Percentiles rank a stretch among this genome's conserved stretches.
Evolutionary conservation across 2,797 vertebrate species (phyloP).

Genomic region (Pipistrellus kuhlii): DNA sequence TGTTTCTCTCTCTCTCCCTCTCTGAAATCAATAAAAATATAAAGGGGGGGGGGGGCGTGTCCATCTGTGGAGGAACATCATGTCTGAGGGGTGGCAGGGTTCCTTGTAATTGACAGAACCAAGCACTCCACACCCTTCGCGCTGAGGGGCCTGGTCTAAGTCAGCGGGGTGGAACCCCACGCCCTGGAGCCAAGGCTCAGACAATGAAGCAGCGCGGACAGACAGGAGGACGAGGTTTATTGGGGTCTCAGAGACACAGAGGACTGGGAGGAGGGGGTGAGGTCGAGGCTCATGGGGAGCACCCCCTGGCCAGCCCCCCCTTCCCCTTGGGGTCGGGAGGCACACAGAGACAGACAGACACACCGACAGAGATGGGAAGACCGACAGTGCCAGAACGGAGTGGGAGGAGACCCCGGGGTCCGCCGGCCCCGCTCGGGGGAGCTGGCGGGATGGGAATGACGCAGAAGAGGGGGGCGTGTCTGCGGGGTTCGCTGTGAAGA

Average conservation of each 20-base stretch:
- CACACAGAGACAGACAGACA: conserved; percentile 56
- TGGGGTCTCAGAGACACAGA: conserved; percentile 61
- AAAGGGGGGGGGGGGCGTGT: not conserved
- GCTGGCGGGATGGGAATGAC: not conserved
- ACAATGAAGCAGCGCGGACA: not conserved
- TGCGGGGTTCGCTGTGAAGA: not conserved
- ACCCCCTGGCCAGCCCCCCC: not conserved
- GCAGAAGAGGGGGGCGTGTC: not conserved
- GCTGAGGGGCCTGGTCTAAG: not conserved
- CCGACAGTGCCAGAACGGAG: not conserved
- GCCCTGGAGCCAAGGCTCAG: not conserved
- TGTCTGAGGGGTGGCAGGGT: not conserved
- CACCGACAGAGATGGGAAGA: conserved; percentile 36
- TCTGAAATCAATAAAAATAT: too few relatives aligned
- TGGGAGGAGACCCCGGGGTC: not conserved
- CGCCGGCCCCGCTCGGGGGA: not conserved
- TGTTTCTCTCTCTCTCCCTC: too few relatives aligned
- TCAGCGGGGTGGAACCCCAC: not conserved
- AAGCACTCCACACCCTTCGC: not conserved
- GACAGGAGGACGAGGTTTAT: conserved; percentile 75
- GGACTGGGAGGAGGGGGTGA: conserved; percentile 26
- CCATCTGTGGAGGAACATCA: not conserved
- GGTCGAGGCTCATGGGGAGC: not conserved
- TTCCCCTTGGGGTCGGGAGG: conserved; percentile 29
- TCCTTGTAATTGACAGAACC: not conserved